Evolutionary conservation across 2,888 invertebrate species (phyloP), one percentile per base, ranked within the genome.

Genomic region (Heteromurus nitidus): DNA sequence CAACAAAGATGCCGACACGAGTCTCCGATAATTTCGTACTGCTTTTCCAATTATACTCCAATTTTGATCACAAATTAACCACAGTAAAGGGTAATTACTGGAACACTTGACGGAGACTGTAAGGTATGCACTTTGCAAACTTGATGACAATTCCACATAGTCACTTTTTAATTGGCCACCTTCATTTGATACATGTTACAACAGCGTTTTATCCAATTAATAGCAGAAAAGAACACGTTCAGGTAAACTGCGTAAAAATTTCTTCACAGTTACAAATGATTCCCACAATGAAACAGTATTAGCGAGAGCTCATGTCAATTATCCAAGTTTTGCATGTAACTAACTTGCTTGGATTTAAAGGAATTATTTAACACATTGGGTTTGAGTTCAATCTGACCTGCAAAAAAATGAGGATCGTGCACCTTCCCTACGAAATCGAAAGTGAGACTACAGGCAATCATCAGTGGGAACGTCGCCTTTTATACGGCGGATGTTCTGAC

Each of bases 401-500:
- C 44, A 77, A 53, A n/a, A n/a, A 60, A 69, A 58, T 62, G 81
- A 44, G 70, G 67, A 70, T 75, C 70, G 75, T 72, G 76, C 77
- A 77, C 82, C 72, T 75, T 73, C 75, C 70, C 70, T 70, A 60
- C 67, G 74, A 83, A 85, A 86, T 82, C 84, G 85, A 85, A 86
- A 85, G 84, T 86, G 83, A 85, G 82, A 84, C 84, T 86, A 76
- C 68, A 77, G 75, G 72, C 73, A 62, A 74, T 60, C 73, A 72
- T 74, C 72, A 82, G 82, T 85, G 85, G 82, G 85, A 86, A 85
- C 84, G 82, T 83, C 70, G 76, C 80, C 82, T 85, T 86, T 86
- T 86, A 86, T 86, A 86, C 83, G 82, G 86, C 86, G 86, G 86
- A 86, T 86, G 86, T 86, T 84, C 85, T 80, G 70, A 75, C 67